Conservation (phyloP, 2,113 vertebrate genomes). For the Oplegnathus fasciatus region DNA sequence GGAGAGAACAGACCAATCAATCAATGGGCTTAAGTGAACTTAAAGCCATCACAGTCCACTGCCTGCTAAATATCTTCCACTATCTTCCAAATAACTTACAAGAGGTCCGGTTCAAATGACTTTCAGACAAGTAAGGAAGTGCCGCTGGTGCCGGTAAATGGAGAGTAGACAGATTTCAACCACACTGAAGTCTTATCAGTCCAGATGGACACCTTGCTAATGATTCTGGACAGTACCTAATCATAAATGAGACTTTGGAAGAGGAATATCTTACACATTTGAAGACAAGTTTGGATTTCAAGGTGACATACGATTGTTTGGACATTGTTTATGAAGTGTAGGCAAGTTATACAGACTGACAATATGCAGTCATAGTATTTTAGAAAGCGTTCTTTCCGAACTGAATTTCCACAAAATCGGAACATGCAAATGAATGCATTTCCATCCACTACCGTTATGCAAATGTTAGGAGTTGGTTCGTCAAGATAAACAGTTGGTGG, state of each 20-base stretch:
- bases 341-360: not conserved
- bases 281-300: conserved; percentile 5
- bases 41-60: conserved; percentile 73
- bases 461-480: no score
- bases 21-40: conserved; percentile 77
- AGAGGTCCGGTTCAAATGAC: conserved; percentile 47
- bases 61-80: conserved; percentile 65
- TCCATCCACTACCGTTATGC: no score
- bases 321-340: not conserved
- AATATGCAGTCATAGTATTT: not conserved
- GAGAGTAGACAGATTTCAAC: conserved; percentile 18
- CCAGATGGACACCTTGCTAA: conserved; percentile 24
- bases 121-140: conserved; percentile 55
- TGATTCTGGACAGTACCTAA: conserved; percentile 12
- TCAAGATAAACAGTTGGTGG: no score
- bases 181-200: conserved; percentile 5
- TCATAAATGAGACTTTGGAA: conserved; percentile 1
- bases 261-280: not conserved
- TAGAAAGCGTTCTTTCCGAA: not conserved
- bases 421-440: no score
- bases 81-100: conserved; percentile 60
- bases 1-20: conserved; percentile 77
- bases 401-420: no score
- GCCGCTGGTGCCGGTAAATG: conserved; percentile 29
- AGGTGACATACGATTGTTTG: not conserved